phyloP scores from a whole-genome alignment of 2,113 vertebrate genomes.

The Tachysurus vachellii region DNA sequence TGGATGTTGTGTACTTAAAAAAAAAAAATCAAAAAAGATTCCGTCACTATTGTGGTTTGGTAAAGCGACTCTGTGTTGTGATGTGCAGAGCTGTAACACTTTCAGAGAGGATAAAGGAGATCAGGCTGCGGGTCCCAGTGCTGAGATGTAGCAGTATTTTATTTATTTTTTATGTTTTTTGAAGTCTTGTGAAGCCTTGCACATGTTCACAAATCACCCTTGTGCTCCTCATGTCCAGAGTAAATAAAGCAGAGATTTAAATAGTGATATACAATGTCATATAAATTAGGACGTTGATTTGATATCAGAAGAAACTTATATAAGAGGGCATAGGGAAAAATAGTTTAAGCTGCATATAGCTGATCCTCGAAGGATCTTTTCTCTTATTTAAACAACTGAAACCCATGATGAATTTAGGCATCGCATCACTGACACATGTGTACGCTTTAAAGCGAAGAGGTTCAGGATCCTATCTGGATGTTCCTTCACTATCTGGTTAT shows the following conservation, averaged over 20 bases:
- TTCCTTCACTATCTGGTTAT: constrained; percentile 48
- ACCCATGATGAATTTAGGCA: background rate
- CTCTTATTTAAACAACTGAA: background rate
- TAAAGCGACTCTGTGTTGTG: background rate
- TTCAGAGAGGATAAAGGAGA: constrained; percentile 55
- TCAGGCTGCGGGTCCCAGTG: constrained; percentile 56
- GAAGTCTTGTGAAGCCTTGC: constrained; percentile 46
- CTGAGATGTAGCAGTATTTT: constrained; percentile 58
- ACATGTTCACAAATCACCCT: constrained; percentile 60
- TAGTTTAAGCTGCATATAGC: background rate
- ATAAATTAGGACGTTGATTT: background rate
- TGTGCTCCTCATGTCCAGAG: constrained; percentile 55
- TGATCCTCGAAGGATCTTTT: background rate
- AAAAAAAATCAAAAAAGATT: background rate
- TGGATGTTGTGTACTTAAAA: background rate
- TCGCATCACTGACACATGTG: background rate
- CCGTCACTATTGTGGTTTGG: background rate
- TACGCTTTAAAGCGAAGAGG: background rate
- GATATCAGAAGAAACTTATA: constrained; percentile 33
- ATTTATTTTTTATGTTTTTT: background rate
- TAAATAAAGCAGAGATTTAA: constrained; percentile 48
- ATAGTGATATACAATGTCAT: too few species aligned
- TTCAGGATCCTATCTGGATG: background rate
- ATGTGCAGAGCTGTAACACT: constrained; percentile 47
- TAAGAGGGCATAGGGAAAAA: background rate